Evolutionary conservation across 2,113 vertebrate genomes (phyloP).

Genomic region (Elanus axillaris): DNA sequence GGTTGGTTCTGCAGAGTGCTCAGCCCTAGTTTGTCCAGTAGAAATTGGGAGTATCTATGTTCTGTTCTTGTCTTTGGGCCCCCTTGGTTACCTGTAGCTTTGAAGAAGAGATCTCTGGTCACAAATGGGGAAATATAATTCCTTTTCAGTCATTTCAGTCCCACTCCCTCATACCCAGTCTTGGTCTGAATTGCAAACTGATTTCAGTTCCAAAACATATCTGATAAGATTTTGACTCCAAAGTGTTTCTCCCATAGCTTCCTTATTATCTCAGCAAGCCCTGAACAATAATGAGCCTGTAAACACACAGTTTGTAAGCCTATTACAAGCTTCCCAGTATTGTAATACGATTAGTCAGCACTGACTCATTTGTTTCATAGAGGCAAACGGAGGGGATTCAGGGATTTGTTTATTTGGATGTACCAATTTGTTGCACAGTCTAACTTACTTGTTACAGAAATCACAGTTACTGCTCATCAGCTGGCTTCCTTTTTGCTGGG

Average conservation of each 20-base stretch:
- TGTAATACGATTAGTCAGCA: conserved; percentile 62
- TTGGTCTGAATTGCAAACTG: neutral
- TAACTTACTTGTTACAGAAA: conserved; percentile 44
- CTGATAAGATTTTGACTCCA: neutral
- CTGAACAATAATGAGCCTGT: conserved; percentile 18
- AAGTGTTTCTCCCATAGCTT: neutral
- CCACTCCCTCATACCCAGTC: neutral
- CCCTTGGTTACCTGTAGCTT: neutral
- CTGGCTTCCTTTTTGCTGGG: conserved; percentile 52
- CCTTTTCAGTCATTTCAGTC: neutral
- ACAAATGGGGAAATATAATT: neutral
- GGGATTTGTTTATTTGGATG: conserved; percentile 59
- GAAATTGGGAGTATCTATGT: neutral
- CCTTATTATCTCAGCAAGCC: conserved; percentile 15
- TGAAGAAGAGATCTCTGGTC: neutral
- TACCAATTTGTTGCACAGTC: conserved; percentile 56
- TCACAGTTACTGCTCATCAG: conserved; percentile 48
- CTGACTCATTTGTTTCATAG: conserved; percentile 65
- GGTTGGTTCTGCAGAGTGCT: neutral
- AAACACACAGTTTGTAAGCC: conserved; percentile 39
- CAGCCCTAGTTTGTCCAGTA: neutral
- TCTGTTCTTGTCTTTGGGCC: neutral
- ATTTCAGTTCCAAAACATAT: neutral
- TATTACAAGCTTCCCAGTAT: conserved; percentile 28
- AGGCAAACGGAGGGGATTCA: conserved; percentile 43